Conservation (phyloP, 2,797 vertebrate genomes). For the Cephalopachus bancanus region DNA sequence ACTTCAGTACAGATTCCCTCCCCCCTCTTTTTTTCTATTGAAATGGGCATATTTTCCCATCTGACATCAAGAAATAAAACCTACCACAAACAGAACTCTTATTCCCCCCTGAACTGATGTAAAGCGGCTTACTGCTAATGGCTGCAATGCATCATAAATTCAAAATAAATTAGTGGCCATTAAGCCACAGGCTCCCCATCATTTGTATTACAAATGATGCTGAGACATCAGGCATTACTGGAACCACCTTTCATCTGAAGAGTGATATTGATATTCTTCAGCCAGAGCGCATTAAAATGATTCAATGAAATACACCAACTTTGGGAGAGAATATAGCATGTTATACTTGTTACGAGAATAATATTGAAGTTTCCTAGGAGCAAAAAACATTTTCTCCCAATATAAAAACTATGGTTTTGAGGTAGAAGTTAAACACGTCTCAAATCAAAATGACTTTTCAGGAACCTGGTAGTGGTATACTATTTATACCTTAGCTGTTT, state of each 20-base stretch:
- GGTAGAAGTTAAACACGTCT: conserved; percentile 76
- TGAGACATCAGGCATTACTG: conserved; percentile 74
- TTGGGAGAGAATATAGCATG: conserved; percentile 72
- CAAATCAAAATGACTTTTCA: conserved; percentile 76
- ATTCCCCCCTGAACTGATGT: conserved; percentile 38
- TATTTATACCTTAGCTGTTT: conserved; percentile 38
- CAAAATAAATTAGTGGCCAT: conserved; percentile 85
- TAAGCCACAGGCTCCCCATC: conserved; percentile 79
- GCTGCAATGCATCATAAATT: conserved; percentile 81
- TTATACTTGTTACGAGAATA: conserved; percentile 78
- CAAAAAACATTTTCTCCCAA: conserved; percentile 75
- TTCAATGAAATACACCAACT: conserved; percentile 65
- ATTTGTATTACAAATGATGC: conserved; percentile 80
- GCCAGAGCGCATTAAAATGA: conserved; percentile 80
- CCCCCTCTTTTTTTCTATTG: conserved; percentile 53
- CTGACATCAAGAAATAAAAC: conserved; percentile 74
- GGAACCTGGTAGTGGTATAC: conserved; percentile 59
- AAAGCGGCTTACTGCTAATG: conserved; percentile 79
- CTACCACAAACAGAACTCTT: conserved; percentile 61
- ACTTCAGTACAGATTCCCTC: neutral
- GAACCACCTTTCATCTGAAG: conserved; percentile 74
- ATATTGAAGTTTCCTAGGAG: conserved; percentile 75
- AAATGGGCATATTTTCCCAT: conserved; percentile 52
- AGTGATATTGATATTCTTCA: conserved; percentile 79
- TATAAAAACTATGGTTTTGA: conserved; percentile 72